Evolutionary conservation across 2,797 vertebrate genomes (phyloP).

Genomic region (Anableps anableps): DNA sequence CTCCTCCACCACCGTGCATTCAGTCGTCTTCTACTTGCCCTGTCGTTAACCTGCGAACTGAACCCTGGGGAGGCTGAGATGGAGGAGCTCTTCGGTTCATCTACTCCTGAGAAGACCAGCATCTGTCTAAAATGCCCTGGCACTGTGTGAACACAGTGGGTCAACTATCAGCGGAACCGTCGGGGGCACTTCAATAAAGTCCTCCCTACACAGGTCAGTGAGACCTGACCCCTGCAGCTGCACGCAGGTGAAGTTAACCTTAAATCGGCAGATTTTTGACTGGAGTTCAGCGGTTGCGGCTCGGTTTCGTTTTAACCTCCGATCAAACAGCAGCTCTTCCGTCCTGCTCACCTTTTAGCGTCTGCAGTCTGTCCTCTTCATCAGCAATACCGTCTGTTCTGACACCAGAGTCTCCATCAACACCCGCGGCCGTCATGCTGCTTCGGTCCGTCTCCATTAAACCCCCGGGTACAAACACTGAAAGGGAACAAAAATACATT

Average conservation of each 20-base stretch:
- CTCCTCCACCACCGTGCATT: background rate
- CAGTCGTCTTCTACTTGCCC: too few species aligned
- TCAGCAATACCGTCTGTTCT: constrained; percentile 5
- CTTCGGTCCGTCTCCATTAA: constrained; percentile 42
- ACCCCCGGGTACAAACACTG: constrained; percentile 59
- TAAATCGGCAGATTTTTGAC: background rate
- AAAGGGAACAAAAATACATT: constrained; percentile 8
- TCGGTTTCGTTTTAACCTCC: constrained; percentile 41
- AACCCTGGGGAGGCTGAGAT: too few species aligned
- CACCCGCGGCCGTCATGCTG: constrained; percentile 59
- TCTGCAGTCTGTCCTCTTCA: constrained; percentile 37
- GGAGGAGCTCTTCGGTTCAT: too few species aligned
- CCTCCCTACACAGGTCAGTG: background rate
- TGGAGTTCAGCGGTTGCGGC: background rate
- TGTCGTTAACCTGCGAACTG: too few species aligned
- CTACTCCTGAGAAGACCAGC: too few species aligned
- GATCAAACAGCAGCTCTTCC: background rate
- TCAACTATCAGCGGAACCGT: background rate
- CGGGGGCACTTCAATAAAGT: too few species aligned
- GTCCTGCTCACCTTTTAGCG: constrained; percentile 64
- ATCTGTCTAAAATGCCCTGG: too few species aligned
- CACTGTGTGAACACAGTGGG: background rate
- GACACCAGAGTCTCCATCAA: background rate
- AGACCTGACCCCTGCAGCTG: background rate
- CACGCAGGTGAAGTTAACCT: background rate